Evolutionary conservation across 1,140 invertebrate genomes (phyloP), one percentile per base, ranked within the genome.

Genomic region (Drosophila sp.): DNA sequence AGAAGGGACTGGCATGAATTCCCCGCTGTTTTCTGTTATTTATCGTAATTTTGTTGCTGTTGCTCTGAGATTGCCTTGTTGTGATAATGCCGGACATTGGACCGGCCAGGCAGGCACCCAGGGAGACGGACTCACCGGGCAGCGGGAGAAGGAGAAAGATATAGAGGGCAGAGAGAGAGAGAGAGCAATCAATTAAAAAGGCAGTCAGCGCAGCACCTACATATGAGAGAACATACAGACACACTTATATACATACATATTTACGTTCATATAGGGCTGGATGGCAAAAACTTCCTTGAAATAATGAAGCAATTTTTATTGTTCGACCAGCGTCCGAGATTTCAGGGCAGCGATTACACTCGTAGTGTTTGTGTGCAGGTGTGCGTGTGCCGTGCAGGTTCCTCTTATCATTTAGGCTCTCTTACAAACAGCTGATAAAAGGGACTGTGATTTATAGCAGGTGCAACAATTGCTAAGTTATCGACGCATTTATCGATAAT

Each of bases 171-270:
- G 2, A 47, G 7, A 50, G 23, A 50, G 41, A 23, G 44, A 58
- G 72, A 69, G 84, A 89, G 83, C 83, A 87, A 87, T 87, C 83
- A 89, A 87, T 87, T 87, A 89, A 87, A 87, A 83, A 77, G 80
- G 84, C 84, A 89, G 83, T 40, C 80, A 77, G 64, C 80, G 32
- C 78, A 72, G 79, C 80, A 79, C 72, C 76, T 76, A 50, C 6
- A 50, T 38, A 38, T 17, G 17, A 17, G 10, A 35, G 7, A 41
- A 11, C 41, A 44, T 44, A 44, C 35, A 38, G 8, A 38, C 35
- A 38, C 35, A 38, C 35, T 7, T 17, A 41, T 11, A 41, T 3
- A 41, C 40, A 41, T 3, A 41, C 11, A 47, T 6, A 23, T 40
- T 41, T 57, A 10, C 5, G 11, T 38, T 17, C 17, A 27, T 25